Conservation (phyloP, 1,140 invertebrate genomes). For the Drosophila cardini region DNA sequence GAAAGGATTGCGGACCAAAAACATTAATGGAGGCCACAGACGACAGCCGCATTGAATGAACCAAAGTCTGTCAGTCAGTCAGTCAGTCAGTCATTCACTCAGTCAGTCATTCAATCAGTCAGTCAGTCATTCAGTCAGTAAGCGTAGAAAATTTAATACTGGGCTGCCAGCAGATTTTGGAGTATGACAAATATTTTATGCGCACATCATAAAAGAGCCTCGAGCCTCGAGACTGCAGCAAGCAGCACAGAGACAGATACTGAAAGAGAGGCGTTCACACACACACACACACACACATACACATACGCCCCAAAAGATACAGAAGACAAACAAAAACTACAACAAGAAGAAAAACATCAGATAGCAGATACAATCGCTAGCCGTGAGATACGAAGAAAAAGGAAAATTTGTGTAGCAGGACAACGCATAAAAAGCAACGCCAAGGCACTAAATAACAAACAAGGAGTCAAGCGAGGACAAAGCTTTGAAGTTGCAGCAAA, state of each 20-base stretch:
- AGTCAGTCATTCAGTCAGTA: conserved; percentile 15
- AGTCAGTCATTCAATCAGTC: conserved; percentile 8
- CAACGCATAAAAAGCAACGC: conserved; percentile 55
- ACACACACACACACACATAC: conserved; percentile 12
- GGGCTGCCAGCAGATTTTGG: conserved; percentile 62
- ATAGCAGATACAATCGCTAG: conserved; percentile 54
- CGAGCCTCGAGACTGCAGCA: conserved; percentile 63
- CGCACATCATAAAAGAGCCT: conserved; percentile 76
- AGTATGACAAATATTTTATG: conserved; percentile 82
- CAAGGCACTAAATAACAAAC: conserved; percentile 59
- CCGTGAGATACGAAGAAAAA: conserved; percentile 51
- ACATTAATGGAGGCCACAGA: conserved; percentile 66
- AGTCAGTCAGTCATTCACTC: conserved; percentile 17
- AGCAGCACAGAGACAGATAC: conserved; percentile 19
- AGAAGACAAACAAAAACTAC: conserved; percentile 24
- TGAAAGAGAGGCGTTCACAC: conserved; percentile 23
- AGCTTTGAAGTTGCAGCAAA: conserved; percentile 68
- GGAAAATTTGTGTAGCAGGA: conserved; percentile 51
- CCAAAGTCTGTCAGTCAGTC: conserved; percentile 6
- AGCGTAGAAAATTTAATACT: conserved; percentile 54
- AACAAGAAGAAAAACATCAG: conserved; percentile 20
- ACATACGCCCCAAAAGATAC: conserved; percentile 38
- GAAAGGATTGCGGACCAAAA: conserved; percentile 67
- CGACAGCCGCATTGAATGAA: conserved; percentile 36
- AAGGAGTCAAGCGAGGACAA: conserved; percentile 41